Base-by-base conservation (phyloP, 2,888 invertebrate genomes). In the Tridacna gigas region DNA sequence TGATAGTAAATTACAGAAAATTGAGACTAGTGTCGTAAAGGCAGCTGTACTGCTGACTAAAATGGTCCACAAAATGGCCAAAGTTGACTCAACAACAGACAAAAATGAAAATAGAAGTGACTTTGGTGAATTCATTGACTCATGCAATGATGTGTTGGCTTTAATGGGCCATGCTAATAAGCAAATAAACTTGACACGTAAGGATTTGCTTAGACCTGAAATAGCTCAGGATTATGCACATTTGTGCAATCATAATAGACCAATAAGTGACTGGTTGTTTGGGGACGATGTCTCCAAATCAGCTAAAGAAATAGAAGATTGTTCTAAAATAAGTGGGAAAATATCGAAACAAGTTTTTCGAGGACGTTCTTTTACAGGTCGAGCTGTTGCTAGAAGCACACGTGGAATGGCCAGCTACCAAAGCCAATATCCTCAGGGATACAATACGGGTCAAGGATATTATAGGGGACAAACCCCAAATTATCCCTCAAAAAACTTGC, bases 81-180 rank as follows among this genome's bases (percentile, higher is more conserved):
- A 47, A 22, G 26, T 71, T 13, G 84, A 78, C 48, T 45, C 61
- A 26, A 79, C 15, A 13, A n/a, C 13, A 20, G 22, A 18, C 9
- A 47, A 48, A 18, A 77, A 75, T 18, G 28, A 26, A 37, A 51
- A 18, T n/a, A 63, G 25, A 63, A 22, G 45, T 56, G 74, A 77
- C n/a, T 67, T 74, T 71, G 74, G 67, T 0, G 22, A 76, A 15
- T 15, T 65, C 22, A 73, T 79, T 22, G 81, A 88, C 22, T 15
- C 60, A 15, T 78, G 61, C 26, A 82, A 82, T 51, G 74, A 78
- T 48, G 65, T 26, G 37, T 47, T 83, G 28, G 80, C 83, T 22
- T n/a, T 84, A 25, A n/a, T 86, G 51, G 78, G 83, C 7, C 86
- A 88, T 77, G 47, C 81, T n/a, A 86, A 86, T 60, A 79, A 56